Evolutionary conservation across 2,888 invertebrate genomes (phyloP), one percentile per base, ranked within the genome.

Genomic region (Melieria omissa): DNA sequence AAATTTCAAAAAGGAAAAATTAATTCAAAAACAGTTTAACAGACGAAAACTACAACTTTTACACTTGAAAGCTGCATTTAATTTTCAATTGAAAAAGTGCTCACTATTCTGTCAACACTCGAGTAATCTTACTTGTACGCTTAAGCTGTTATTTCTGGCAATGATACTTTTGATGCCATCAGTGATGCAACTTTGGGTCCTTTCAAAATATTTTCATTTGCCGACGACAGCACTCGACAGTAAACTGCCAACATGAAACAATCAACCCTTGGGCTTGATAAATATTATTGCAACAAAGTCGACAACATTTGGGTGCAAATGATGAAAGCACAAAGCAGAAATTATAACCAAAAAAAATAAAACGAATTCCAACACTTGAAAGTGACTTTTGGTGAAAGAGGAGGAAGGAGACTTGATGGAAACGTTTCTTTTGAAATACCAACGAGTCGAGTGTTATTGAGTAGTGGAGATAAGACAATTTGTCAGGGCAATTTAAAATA

Each of bases 231-330:
- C 67, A 67, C 67, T 67, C 52, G 60, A 67, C 55, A 14, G 4
- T 41, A 52, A 62, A 14, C 29, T 29, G 29, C 29, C 14, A 16
- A 62, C 60, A 46, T 29, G 4, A 63, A 63, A 45, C 47, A 63
- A 16, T 63, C 29, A 63, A 63, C 46, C 63, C 7, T 54, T 44
- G 42, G 52, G 5, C 12, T n/a, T 14, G 77, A 76, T 77, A 82
- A 83, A 83, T 82, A 82, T 82, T 82, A 80, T 82, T 81, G 79
- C 78, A 75, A 77, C 75, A 80, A 80, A 80, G 77, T 80, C 80
- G 78, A 61, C 68, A 69, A 69, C 68, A 69, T 54, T 61, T 69
- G 61, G 61, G 54, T 45, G 55, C 65, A 58, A 71, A 64, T 64
- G 60, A 65, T 65, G 45, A 44, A 52, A 45, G 52, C 54, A 65